Base-by-base conservation (phyloP, 2,888 invertebrate species). In the Orthosia incerta region DNA sequence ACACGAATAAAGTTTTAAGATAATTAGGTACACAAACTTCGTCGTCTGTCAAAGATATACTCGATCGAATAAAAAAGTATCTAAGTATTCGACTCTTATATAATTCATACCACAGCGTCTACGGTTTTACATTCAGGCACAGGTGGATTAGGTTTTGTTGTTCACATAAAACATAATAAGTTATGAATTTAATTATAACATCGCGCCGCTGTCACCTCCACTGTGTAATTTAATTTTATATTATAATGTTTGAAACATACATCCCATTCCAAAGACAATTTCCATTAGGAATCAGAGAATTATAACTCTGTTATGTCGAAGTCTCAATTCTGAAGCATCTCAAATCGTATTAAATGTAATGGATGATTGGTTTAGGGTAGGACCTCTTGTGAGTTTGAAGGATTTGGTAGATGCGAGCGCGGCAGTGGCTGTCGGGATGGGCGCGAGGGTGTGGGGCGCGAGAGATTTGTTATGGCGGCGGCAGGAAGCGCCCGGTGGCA, bases 391-490 rank as follows among this genome's bases (percentile, higher is more conserved):
- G 46, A 83, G 84, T 80, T 83, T 71, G 70, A 82, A 76, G 78
- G 80, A 83, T 88, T 86, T 80, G 62, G 74, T 69, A 76, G 78
- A 79, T 85, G 63, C 81, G 85, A 80, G 84, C 82, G 78, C 76
- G 71, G 72, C 74, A 74, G 71, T 62, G 68, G 72, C 81, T 74
- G 69, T 70, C 70, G 56, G 66, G 76, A 68, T 85, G 82, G 83
- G 88, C 61, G 81, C 79, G 86, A 89, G 90, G 88, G 89, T 89
- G 90, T 90, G 91, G 89, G 91, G 91, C 88, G 93, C 91, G 93
- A 91, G 94, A 90, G 93, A 94, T 94, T 95, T 95, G 94, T 95
- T 95, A 95, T 95, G 95, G 94, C 94, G 94, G 92, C 93, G 94
- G 93, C 94, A 94, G 95, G 93, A 94, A 95, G 93, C 94, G 93